A percentile compares a stretch with the other conserved stretches of the same genome.
Conservation (phyloP, 2,888 invertebrate species). For the Lepidocyrtoides sp. region DNA sequence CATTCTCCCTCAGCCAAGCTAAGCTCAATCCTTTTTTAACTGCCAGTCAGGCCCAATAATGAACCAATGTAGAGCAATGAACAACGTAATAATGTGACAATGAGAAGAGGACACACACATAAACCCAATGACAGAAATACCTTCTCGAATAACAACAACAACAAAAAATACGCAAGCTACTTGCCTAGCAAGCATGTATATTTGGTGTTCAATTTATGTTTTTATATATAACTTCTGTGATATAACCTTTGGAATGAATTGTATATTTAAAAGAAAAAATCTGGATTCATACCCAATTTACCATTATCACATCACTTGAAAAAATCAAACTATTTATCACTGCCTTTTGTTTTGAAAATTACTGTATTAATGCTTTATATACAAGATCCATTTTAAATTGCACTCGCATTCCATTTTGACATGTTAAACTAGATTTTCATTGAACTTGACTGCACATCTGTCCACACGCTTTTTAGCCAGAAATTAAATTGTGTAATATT, state of each 20-base stretch:
- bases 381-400: conserved; percentile 60
- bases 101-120: not conserved
- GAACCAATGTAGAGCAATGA: conserved; percentile 20
- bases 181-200: too few relatives aligned
- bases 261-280: too few relatives aligned
- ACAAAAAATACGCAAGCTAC: too few relatives aligned
- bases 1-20: too few relatives aligned
- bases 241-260: too few relatives aligned
- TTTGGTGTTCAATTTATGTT: too few relatives aligned
- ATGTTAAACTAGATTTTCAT: conserved; percentile 76
- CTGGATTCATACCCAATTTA: not conserved
- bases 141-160: not conserved
- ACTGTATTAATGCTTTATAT: conserved; percentile 30
- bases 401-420: conserved; percentile 75
- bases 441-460: conserved; percentile 75
- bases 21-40: conserved; percentile 28
- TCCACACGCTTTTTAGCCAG: conserved; percentile 32
- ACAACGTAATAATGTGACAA: not conserved
- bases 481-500: not conserved
- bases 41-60: conserved; percentile 8
- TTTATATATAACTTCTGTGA: too few relatives aligned
- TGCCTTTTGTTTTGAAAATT: conserved; percentile 48
- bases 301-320: conserved; percentile 41
- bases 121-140: conserved; percentile 28
- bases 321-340: conserved; percentile 34